phyloP scores from a whole-genome alignment of 53 echinoderm and acorn worm species.

The Zoroaster sp. region DNA sequence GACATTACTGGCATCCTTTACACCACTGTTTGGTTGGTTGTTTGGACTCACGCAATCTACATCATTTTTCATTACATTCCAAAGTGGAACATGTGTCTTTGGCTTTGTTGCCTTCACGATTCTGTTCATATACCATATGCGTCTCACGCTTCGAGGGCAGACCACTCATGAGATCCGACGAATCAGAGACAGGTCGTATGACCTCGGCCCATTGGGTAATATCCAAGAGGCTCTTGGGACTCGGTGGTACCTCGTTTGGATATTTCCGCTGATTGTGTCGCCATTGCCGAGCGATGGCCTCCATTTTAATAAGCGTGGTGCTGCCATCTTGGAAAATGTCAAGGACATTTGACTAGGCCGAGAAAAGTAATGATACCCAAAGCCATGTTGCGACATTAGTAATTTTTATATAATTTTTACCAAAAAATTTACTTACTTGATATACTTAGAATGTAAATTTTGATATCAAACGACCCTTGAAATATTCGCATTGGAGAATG shows the following conservation, averaged over 20 bases:
- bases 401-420: too few species aligned
- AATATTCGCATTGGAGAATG: too few species aligned
- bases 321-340: conserved; percentile 53
- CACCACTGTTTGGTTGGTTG: conserved; percentile 66
- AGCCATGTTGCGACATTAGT: too few species aligned
- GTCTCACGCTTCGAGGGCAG: conserved; percentile 63
- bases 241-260: conserved; percentile 85
- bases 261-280: conserved; percentile 72
- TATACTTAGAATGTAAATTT: too few species aligned
- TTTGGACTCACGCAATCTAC: conserved; percentile 51
- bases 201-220: conserved; percentile 74
- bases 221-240: conserved; percentile 66
- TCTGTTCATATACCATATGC: conserved; percentile 61
- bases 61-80: conserved; percentile 76
- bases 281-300: conserved; percentile 85
- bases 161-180: conserved; percentile 81
- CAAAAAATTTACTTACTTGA: too few species aligned
- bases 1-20: conserved; percentile 60
- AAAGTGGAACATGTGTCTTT: conserved; percentile 77
- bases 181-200: conserved; percentile 54
- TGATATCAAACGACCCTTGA: too few species aligned
- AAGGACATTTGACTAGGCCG: conserved; percentile 78
- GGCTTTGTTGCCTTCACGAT: conserved; percentile 36
- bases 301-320: conserved; percentile 56
- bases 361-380: too few species aligned